Conservation (phyloP, 2,113 vertebrate species). For the Triplophysa siluroides region DNA sequence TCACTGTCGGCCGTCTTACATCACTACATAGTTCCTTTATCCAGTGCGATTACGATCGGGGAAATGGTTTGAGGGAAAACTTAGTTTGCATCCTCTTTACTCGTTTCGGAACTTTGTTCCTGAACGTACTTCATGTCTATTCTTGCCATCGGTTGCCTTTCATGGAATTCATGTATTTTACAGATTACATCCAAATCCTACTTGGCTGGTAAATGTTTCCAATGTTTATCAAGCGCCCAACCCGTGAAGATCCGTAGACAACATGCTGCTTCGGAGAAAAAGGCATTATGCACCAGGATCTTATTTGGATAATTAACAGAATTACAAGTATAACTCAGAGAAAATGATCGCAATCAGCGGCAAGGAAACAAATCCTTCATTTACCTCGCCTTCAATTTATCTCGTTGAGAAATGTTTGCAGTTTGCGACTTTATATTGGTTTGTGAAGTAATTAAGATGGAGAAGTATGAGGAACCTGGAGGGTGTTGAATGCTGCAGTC, state of each 20-base stretch:
- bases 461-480: not conserved
- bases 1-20: no score
- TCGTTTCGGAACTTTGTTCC: no score
- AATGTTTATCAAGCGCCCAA: not conserved
- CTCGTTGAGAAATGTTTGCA: slow-evolving; percentile 9
- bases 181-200: not conserved
- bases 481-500: not conserved
- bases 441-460: slow-evolving; percentile 43
- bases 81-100: no score
- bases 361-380: slow-evolving; percentile 13
- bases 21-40: no score
- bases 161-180: not conserved
- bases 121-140: no score
- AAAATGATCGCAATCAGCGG: not conserved
- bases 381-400: slow-evolving; percentile 7
- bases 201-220: not conserved
- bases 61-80: no score
- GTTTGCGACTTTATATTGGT: slow-evolving; percentile 35
- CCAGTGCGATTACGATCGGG: no score
- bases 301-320: not conserved
- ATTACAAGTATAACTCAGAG: not conserved
- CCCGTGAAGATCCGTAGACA: not conserved
- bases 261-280: not conserved
- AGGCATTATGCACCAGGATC: not conserved
- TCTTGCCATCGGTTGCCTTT: no score